Percentiles rank a stretch among this genome's conserved stretches.
Conservation (phyloP, 2,113 vertebrate species). For the Chaetodon auriga region DNA sequence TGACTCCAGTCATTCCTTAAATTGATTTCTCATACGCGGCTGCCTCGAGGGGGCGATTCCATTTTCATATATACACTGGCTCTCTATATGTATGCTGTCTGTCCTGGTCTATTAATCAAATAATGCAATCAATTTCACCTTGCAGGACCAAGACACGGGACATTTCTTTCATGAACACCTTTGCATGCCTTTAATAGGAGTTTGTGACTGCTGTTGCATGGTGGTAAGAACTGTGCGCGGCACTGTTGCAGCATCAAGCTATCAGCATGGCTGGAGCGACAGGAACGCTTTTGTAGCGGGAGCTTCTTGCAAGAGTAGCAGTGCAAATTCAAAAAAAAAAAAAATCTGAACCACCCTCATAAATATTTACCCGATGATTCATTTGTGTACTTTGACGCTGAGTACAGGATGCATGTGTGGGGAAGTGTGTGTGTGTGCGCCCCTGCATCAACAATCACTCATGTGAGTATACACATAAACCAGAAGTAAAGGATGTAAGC, state of each 20-base stretch:
- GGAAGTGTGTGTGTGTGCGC: not conserved
- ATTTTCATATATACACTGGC: conserved; percentile 72
- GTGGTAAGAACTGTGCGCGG: conserved; percentile 5
- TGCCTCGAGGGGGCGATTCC: conserved; percentile 75
- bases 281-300: not conserved
- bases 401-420: not conserved
- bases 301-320: not conserved
- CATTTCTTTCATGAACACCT: conserved; percentile 60
- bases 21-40: conserved; percentile 80
- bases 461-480: conserved; percentile 33
- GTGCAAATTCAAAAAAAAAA: not conserved
- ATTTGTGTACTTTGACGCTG: not conserved
- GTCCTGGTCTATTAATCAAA: conserved; percentile 76
- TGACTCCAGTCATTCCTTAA: conserved; percentile 78
- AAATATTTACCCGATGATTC: conserved; percentile 23
- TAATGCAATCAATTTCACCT: conserved; percentile 74
- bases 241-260: not conserved
- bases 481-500: conserved; percentile 44
- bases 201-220: conserved; percentile 36
- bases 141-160: conserved; percentile 41
- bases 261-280: not conserved
- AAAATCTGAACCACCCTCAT: not conserved
- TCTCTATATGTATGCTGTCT: conserved; percentile 44
- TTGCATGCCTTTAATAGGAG: conserved; percentile 61
- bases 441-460: not conserved